Percentiles rank a stretch among this genome's conserved stretches.
Evolutionary conservation across 2,113 vertebrate species (phyloP).

Genomic region (Cheilinus undulatus): DNA sequence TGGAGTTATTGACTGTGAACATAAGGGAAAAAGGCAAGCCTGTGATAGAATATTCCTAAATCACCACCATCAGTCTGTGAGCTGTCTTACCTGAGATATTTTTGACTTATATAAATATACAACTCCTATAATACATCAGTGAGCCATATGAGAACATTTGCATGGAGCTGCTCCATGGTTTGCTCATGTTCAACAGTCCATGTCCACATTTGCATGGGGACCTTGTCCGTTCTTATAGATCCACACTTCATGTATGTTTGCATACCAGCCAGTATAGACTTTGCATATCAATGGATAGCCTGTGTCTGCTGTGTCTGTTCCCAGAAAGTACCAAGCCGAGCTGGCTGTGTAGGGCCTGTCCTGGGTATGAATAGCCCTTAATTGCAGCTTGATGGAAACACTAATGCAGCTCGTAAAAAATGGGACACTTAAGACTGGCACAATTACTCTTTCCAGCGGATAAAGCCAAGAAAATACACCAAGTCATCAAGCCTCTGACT

Average conservation of each 20-base stretch:
- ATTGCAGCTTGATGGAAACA: conserved; percentile 80
- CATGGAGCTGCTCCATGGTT: conserved; percentile 9
- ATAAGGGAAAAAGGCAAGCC: conserved; percentile 10
- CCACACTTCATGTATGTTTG: conserved; percentile 57
- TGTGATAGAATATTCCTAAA: conserved; percentile 19
- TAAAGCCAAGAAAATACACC: conserved; percentile 70
- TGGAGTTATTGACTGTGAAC: neutral
- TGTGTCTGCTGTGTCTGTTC: conserved; percentile 44
- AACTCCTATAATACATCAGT: neutral
- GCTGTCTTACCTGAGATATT: neutral
- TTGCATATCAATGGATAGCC: conserved; percentile 70
- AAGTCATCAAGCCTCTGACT: conserved; percentile 63
- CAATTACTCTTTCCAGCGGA: conserved; percentile 78
- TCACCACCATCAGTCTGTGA: neutral
- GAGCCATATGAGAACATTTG: conserved; percentile 2
- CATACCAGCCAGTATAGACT: too few relatives aligned
- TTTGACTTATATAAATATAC: neutral
- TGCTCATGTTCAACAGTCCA: conserved; percentile 7
- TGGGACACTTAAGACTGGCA: conserved; percentile 72
- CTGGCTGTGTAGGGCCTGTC: conserved; percentile 54
- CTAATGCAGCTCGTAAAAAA: conserved; percentile 79
- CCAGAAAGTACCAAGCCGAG: conserved; percentile 46
- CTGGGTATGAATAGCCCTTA: conserved; percentile 73
- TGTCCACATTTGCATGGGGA: conserved; percentile 46
- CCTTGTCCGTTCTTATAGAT: conserved; percentile 24